Evolutionary conservation across 2,113 vertebrate species (phyloP), one percentile per base, ranked within the genome.

Genomic region (Podarcis raffonei): DNA sequence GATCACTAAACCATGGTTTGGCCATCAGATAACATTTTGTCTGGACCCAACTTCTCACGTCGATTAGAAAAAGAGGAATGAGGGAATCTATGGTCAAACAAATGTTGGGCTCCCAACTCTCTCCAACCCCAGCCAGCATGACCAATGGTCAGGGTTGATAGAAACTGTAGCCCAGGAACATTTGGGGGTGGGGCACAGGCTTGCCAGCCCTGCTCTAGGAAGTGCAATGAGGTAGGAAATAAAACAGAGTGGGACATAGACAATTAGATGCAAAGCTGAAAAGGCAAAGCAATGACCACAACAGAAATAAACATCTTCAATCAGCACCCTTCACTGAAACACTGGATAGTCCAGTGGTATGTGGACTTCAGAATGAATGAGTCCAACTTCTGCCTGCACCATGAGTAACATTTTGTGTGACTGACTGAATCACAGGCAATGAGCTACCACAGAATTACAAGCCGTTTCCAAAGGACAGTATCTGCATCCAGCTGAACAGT

Each of bases 351-450:
- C 18, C 30, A 57, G 6, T 71, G 80, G 18, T 71, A 48, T 27
- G 66, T 2, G 8, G 0, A 37, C 76, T 37, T 83, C 80, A 83
- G 39, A 62, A 32, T 42, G 42, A 62, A 27, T 42, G 12, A 87
- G 78, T 87, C 35, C 59, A 68, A 42, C 48, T 25, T 76, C 68
- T 65, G 69, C 22, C 37, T 37, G 32, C 25, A n/a, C 35, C 2
- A 62, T 53, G 30, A 81, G 37, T 53, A 72, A 81, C 48, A 74
- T 53, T 89, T 32, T 76, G 23, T 78, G 39, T 23, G n/a, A 20
- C 57, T 80, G 30, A 11, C 35, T 79, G 76, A 89, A 89, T 80
- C 84, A 86, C 18, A 77, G 20, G 84, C 8, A 83, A 82, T 20
- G 32, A 57, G 35, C n/a, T 39, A 80, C 20, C n/a, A 22, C 39